A percentile compares a stretch with the other conserved stretches of the same genome.
Conservation (phyloP, 2,888 invertebrate species). For the Hirtodrosophila duncani region DNA sequence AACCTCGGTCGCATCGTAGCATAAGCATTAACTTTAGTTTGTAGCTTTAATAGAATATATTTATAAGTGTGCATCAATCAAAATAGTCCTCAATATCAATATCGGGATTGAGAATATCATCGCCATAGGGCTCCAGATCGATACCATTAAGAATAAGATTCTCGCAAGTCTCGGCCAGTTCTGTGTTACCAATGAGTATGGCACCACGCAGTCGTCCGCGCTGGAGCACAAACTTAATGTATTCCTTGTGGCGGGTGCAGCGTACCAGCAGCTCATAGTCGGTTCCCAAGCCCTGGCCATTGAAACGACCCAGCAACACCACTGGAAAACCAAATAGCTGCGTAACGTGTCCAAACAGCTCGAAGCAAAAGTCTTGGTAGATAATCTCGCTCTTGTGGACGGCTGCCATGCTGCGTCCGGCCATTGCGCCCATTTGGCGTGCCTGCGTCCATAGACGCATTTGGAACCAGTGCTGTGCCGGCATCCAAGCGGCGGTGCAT, state of each 20-base stretch:
- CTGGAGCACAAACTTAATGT: conserved; percentile 92
- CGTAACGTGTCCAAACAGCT: conserved; percentile 97
- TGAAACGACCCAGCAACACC: conserved; percentile 92
- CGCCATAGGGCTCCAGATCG: conserved; percentile 91
- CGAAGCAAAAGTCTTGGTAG: conserved; percentile 96
- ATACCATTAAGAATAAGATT: conserved; percentile 97
- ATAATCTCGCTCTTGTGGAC: conserved; percentile 81
- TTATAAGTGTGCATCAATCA: conserved; percentile 82
- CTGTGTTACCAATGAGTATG: conserved; percentile 96
- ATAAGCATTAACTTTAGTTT: too few species aligned
- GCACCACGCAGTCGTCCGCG: conserved; percentile 94
- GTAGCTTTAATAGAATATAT: too few species aligned
- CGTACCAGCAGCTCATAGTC: conserved; percentile 91
- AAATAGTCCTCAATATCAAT: conserved; percentile 99
- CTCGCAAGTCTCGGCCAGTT: conserved; percentile 98
- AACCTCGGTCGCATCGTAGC: too few species aligned
- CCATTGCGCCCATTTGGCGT: conserved; percentile 96
- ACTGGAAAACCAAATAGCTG: conserved; percentile 96
- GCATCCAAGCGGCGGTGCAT: conserved; percentile 89
- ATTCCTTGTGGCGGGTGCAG: conserved; percentile 88
- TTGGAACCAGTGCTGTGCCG: conserved; percentile 92
- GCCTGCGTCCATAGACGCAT: conserved; percentile 99
- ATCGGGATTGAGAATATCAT: conserved; percentile 95
- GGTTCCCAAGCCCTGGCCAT: conserved; percentile 90
- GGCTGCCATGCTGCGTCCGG: conserved; percentile 91